These are phyloP conservation scores for Neofelis nebulosa DNA, from an alignment of 2,113 vertebrate species.

Conservation along the genomic window DNA sequence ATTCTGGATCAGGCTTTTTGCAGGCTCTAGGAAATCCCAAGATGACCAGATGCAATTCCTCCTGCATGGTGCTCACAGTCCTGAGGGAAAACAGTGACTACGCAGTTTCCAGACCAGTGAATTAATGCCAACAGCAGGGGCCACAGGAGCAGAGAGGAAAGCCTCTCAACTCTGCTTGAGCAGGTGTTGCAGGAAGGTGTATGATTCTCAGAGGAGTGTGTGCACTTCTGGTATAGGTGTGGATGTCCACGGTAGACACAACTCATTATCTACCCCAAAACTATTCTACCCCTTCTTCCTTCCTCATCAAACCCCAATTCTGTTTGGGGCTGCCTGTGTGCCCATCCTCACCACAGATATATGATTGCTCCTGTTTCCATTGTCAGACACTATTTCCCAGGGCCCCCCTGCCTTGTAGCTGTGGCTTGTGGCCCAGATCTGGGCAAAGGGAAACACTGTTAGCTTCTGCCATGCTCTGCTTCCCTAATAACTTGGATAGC, in stretches of 20 bases:
- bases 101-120: not conserved
- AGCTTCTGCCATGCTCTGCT: not conserved
- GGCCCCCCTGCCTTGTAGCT: not conserved
- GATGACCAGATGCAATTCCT: not conserved
- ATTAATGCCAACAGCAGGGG: not conserved
- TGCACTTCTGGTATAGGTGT: too few species aligned
- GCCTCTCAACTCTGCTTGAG: not conserved
- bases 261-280: not conserved
- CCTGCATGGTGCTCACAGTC: not conserved
- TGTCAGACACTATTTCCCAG: not conserved
- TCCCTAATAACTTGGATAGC: not conserved
- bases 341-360: not conserved
- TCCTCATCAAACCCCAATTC: rapidly evolving
- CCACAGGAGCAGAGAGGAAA: not conserved
- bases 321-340: not conserved
- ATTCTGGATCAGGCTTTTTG: not conserved
- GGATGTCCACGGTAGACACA: not conserved
- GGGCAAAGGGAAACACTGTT: not conserved
- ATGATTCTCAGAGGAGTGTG: not conserved
- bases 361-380: not conserved
- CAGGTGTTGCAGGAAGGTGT: not conserved
- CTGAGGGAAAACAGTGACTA: not conserved
- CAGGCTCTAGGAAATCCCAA: not conserved
- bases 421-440: not conserved
- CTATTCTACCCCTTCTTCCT: not conserved